A percentile compares a stretch with the other conserved stretches of the same genome.
Conservation (phyloP, 2,797 vertebrate species). For the Melopsittacus undulatus region DNA sequence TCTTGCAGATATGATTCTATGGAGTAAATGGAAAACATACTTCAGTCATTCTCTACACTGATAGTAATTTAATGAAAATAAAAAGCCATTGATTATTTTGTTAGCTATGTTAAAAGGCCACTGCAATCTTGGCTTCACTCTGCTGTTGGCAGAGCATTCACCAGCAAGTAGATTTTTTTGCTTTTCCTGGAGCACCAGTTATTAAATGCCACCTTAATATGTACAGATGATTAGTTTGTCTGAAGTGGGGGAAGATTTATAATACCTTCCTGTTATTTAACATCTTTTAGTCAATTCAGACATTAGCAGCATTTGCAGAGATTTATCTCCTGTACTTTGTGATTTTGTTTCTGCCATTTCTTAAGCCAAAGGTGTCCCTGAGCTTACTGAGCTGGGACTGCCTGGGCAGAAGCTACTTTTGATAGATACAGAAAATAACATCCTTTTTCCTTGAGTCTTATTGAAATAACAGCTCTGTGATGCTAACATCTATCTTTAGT, state of each 20-base stretch:
- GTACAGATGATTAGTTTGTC: constrained; percentile 36
- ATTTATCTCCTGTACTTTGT: constrained; percentile 10
- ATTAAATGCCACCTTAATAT: constrained; percentile 68
- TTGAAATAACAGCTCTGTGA: neutral
- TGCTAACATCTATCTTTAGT: neutral
- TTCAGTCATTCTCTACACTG: constrained; percentile 63
- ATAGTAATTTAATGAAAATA: constrained; percentile 75
- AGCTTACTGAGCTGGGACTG: neutral
- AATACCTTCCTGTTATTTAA: constrained; percentile 28
- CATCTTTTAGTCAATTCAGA: constrained; percentile 7
- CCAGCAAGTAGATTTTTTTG: constrained; percentile 55
- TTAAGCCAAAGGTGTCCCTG: neutral
- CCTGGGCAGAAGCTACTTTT: neutral
- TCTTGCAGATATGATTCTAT: constrained; percentile 56
- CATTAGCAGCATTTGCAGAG: neutral
- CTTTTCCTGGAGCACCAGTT: constrained; percentile 57
- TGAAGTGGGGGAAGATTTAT: constrained; percentile 15
- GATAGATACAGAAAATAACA: neutral
- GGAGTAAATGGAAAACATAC: constrained; percentile 57
- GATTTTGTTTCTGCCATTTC: constrained; percentile 22
- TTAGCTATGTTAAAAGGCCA: constrained; percentile 56
- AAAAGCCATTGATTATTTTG: constrained; percentile 69
- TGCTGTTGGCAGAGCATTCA: constrained; percentile 50
- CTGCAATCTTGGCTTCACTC: constrained; percentile 52
- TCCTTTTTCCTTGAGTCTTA: neutral